Evolutionary conservation across 2,797 vertebrate genomes (phyloP).

Genomic region (Chaunax sp.): DNA sequence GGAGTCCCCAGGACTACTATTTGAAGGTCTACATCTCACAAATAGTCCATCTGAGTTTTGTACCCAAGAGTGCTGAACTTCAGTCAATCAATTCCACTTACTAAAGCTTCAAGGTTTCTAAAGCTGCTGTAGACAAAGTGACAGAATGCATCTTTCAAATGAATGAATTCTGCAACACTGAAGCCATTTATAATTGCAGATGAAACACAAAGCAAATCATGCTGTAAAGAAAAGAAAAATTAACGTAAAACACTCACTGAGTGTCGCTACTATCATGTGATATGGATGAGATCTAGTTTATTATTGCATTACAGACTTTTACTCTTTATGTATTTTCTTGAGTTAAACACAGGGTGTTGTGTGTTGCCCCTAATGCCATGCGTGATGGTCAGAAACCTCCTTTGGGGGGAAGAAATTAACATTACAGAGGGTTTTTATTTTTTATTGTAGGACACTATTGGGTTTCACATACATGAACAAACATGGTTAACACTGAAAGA

Average conservation of each 20-base stretch:
- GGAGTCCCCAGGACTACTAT: slow-evolving; percentile 59
- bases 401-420: background rate
- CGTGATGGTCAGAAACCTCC: background rate
- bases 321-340: too few species aligned
- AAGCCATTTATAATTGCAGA: slow-evolving; percentile 12
- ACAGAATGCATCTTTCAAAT: slow-evolving; percentile 34
- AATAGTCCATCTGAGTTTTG: slow-evolving; percentile 51
- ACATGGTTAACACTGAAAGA: background rate
- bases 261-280: slow-evolving; percentile 3
- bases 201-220: slow-evolving; percentile 5
- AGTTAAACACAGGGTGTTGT: background rate
- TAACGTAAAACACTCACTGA: background rate
- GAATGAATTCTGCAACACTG: slow-evolving; percentile 32
- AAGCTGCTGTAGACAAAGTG: slow-evolving; percentile 47
- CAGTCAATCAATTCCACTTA: slow-evolving; percentile 63
- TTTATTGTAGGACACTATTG: background rate
- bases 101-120: slow-evolving; percentile 50
- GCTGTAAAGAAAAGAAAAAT: background rate
- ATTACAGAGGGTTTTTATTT: background rate
- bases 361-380: background rate
- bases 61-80: slow-evolving; percentile 59
- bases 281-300: background rate
- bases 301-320: background rate
- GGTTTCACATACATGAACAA: slow-evolving; percentile 11
- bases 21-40: slow-evolving; percentile 64